Conservation (phyloP, 2,797 vertebrate genomes). For the Danio choprae region DNA sequence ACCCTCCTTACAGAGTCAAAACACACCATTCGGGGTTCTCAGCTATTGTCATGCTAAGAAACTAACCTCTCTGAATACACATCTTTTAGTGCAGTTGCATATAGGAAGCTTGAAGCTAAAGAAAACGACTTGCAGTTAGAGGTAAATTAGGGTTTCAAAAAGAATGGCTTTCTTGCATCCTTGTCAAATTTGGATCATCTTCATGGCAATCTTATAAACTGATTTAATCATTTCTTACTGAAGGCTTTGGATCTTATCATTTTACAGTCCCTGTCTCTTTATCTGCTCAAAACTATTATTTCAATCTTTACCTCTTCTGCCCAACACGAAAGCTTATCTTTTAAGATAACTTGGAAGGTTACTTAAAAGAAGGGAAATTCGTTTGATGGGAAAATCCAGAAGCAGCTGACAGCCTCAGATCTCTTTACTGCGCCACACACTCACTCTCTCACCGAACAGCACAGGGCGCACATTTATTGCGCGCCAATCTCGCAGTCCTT, state of each 20-base stretch:
- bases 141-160: conserved; percentile 19
- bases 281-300: conserved; percentile 46
- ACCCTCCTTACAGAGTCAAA: conserved; percentile 60
- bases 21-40: conserved; percentile 43
- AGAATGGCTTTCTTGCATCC: conserved; percentile 26
- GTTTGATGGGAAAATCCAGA: conserved; percentile 42
- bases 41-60: conserved; percentile 61
- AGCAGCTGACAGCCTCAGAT: conserved; percentile 16
- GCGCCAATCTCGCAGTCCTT: neutral
- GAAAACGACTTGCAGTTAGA: neutral
- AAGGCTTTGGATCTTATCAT: conserved; percentile 52
- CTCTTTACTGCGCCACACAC: conserved; percentile 29
- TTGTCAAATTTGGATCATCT: conserved; percentile 49
- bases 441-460: neutral
- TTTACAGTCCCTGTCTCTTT: conserved; percentile 49
- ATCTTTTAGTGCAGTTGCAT: neutral
- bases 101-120: neutral
- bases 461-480: conserved; percentile 6
- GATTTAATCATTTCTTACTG: conserved; percentile 61
- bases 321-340: conserved; percentile 32
- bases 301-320: conserved; percentile 34
- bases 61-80: conserved; percentile 39
- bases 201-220: conserved; percentile 55
- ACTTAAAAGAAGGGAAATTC: conserved; percentile 18
- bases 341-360: conserved; percentile 11